A percentile compares a stretch with the other conserved stretches of the same genome.
Conservation (phyloP, 2,113 vertebrate genomes). For the Ahaetulla prasina region DNA sequence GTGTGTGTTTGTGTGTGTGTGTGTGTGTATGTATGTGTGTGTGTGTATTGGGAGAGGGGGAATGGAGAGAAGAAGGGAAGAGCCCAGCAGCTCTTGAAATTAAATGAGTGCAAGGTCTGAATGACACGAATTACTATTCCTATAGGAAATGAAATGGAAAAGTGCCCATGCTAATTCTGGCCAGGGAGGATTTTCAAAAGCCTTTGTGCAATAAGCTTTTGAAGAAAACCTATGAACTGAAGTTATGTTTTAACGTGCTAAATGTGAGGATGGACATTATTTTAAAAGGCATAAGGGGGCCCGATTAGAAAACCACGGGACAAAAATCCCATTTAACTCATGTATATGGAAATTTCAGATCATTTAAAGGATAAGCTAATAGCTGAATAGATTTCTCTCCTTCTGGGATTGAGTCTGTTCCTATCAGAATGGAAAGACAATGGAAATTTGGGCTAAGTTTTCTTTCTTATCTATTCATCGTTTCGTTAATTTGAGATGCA, state of each 20-base stretch:
- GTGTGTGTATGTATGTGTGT: not conserved
- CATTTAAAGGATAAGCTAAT: not conserved
- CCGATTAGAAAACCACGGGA: not conserved
- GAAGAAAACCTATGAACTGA: not conserved
- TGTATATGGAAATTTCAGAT: not conserved
- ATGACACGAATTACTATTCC: not conserved
- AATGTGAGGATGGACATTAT: not conserved
- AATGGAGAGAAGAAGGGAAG: not conserved
- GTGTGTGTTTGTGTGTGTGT: too few species aligned
- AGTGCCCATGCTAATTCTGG: not conserved
- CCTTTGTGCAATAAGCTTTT: not conserved
- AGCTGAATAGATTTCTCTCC: not conserved
- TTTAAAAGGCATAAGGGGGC: not conserved
- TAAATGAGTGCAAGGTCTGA: not conserved
- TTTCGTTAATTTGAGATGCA: not conserved
- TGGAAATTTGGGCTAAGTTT: not conserved
- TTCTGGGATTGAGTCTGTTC: not conserved
- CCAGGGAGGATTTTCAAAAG: conserved; percentile 9
- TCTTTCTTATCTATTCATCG: not conserved
- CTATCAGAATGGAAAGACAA: not conserved
- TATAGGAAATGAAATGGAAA: conserved; percentile 22
- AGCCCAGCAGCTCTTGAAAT: not conserved
- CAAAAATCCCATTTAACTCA: not conserved
- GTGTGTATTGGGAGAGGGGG: not conserved
- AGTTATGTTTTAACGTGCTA: conserved; percentile 24